A percentile compares a stretch with the other conserved stretches of the same genome.
phyloP scores from a whole-genome alignment of 2,797 vertebrate species.

The Enteromius viviparus region DNA sequence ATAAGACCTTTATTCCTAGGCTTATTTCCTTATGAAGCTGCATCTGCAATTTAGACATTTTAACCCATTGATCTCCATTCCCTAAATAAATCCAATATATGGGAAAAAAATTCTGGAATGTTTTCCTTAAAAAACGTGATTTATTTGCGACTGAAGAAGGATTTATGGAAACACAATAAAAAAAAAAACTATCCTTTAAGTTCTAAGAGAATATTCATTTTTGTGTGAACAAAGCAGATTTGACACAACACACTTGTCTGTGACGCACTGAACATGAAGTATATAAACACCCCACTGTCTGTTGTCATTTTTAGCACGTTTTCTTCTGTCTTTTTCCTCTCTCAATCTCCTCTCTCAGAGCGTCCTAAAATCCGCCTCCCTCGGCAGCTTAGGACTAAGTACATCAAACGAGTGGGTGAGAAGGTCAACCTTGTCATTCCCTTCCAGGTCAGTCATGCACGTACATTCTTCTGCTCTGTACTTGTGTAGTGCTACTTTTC shows the following conservation, averaged over 20 bases:
- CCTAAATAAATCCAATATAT: no score
- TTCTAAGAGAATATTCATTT: background rate
- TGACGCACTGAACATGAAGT: background rate
- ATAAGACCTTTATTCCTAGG: background rate
- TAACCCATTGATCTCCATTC: background rate
- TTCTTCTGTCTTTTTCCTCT: constrained; percentile 9
- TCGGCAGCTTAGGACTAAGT: constrained; percentile 85
- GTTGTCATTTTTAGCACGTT: constrained; percentile 1
- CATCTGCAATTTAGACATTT: background rate
- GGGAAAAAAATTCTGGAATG: no score
- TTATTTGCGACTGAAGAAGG: background rate
- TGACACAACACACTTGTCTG: background rate
- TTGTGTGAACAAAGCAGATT: background rate
- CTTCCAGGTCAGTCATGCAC: constrained; percentile 81
- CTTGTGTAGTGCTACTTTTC: background rate
- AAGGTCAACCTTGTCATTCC: constrained; percentile 88
- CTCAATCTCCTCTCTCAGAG: constrained; percentile 71
- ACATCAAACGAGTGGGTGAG: constrained; percentile 83
- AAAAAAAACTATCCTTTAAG: background rate
- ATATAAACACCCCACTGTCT: background rate
- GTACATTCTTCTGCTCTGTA: background rate
- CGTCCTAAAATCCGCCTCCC: constrained; percentile 89
- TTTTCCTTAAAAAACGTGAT: background rate
- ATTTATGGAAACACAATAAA: background rate
- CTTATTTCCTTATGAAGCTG: background rate